These are phyloP conservation scores for Steatocranus sp. DNA, from an alignment of 2,797 vertebrate species.

Conservation along the genomic window DNA sequence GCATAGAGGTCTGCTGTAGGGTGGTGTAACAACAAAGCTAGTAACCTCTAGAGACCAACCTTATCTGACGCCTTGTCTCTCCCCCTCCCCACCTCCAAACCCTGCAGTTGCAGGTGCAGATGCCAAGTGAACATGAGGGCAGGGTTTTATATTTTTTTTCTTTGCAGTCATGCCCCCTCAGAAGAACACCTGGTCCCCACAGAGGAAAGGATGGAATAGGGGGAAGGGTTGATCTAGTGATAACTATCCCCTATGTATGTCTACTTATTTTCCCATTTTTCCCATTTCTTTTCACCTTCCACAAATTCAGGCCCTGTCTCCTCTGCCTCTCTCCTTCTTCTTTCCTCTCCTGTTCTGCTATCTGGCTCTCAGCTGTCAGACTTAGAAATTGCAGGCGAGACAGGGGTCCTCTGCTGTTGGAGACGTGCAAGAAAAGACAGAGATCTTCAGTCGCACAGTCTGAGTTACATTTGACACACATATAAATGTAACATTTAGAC, in stretches of 20 bases:
- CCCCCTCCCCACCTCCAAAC: constrained; percentile 25
- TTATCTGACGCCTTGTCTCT: constrained; percentile 54
- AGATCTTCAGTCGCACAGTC: constrained; percentile 32
- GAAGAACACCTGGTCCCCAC: constrained; percentile 65
- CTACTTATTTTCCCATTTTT: constrained; percentile 10
- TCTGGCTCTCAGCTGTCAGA: constrained; percentile 69
- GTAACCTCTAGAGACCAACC: constrained; percentile 49
- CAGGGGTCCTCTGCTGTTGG: constrained; percentile 63
- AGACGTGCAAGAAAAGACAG: constrained; percentile 52
- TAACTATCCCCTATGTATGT: constrained; percentile 19
- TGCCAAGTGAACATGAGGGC: constrained; percentile 60
- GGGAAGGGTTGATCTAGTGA: not conserved
- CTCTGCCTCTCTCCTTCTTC: not conserved
- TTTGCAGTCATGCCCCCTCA: constrained; percentile 37
- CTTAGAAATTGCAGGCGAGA: constrained; percentile 69
- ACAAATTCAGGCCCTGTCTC: constrained; percentile 5
- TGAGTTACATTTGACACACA: not conserved
- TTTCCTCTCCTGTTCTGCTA: constrained; percentile 40
- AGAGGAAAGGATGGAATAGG: not conserved
- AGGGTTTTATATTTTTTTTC: not conserved
- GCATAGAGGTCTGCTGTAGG: constrained; percentile 51
- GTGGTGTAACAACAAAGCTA: constrained; percentile 54
- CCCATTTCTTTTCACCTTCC: constrained; percentile 2
- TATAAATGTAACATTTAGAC: constrained; percentile 2
- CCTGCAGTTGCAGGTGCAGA: constrained; percentile 61